Base-by-base conservation (phyloP, 2,797 vertebrate species). In the Streptopelia turtur region DNA sequence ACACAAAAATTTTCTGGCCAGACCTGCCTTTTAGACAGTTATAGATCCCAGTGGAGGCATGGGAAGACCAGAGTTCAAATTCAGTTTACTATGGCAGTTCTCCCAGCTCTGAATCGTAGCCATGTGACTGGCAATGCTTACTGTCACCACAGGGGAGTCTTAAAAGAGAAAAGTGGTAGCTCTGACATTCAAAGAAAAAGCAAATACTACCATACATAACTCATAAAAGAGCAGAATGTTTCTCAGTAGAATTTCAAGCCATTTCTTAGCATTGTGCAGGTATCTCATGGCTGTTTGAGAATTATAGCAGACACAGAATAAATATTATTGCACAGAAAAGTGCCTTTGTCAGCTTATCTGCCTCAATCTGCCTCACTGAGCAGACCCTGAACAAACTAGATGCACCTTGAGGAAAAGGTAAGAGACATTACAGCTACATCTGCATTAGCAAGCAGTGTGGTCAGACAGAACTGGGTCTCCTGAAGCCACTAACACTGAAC, bases 21-120 rank as follows among this genome's bases (percentile, higher is more conserved):
- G 94, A 94, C 96, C 93, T 96, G 95, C 90, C 88, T 94, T 97
- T 95, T 47, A 97, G 94, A 96, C 95, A 96, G 96, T 95, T 97
- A 96, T 93, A 94, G 96, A 96, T 97, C 96, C 96, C 96, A 96
- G 94, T 75, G 94, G 96, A 96, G 94, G 81, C 95, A 93, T 95
- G 92, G 92, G 95, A 96, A 97, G 96, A 97, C 86, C 94, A 96
- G 96, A 96, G 96, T 97, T 97, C 96, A 97, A 93, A 96, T 95
- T 96, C 95, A 96, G 96, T 97, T 97, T 96, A 96, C 96, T 89
- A 94, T 97, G 96, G 96, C 96, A 97, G 81, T 87, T 89, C 96
- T 97, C 96, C 96, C 95, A 96, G 94, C 95, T 83, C 96, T 97
- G 96, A 97, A 97, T 96, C 90, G 82, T 33, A 92, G 93, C 96